These are phyloP conservation scores for Asbolus verrucosus DNA, from an alignment of 1,140 invertebrate genomes.

Conservation along the genomic window DNA sequence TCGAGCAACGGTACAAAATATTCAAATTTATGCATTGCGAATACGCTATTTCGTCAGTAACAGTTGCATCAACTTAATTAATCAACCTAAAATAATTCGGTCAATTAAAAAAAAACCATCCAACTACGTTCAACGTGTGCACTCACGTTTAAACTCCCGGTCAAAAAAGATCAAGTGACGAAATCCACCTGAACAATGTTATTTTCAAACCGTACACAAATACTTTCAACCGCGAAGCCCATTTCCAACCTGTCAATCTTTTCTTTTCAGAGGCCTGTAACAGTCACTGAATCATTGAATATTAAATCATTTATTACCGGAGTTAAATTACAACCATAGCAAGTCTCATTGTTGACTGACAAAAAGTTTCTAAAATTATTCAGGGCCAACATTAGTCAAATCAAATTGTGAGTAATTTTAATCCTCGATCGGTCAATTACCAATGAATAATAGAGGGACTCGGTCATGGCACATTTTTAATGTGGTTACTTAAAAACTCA, in stretches of 20 bases:
- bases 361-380: conserved; percentile 5
- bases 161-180: too few relatives aligned
- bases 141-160: too few relatives aligned
- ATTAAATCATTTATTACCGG: neutral
- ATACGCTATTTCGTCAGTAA: neutral
- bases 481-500: too few relatives aligned
- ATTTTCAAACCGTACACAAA: too few relatives aligned
- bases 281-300: neutral
- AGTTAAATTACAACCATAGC: neutral
- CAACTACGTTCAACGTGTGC: too few relatives aligned
- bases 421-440: neutral
- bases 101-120: too few relatives aligned
- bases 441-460: neutral
- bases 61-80: conserved; percentile 3
- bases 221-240: too few relatives aligned
- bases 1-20: too few relatives aligned
- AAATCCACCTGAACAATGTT: too few relatives aligned
- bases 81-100: neutral
- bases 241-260: too few relatives aligned
- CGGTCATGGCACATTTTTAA: too few relatives aligned
- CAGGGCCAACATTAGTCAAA: neutral
- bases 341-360: neutral
- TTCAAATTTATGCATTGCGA: neutral
- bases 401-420: neutral
- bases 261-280: too few relatives aligned